A percentile compares a stretch with the other conserved stretches of the same genome.
Evolutionary conservation across 2,888 invertebrate genomes (phyloP).

Genomic region (Lapara coniferarum): DNA sequence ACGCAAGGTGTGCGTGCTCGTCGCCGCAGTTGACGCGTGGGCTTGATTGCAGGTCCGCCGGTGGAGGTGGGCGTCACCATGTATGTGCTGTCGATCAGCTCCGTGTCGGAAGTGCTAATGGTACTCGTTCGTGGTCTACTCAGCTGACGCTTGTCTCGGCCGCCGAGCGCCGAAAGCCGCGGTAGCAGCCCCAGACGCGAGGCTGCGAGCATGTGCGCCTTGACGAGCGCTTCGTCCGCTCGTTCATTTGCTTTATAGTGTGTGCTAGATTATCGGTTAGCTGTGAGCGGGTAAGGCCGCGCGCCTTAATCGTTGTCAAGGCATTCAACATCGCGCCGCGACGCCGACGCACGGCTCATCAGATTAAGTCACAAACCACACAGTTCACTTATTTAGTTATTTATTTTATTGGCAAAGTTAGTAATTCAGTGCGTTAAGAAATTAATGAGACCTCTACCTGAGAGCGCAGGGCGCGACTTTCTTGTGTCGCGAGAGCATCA

Average conservation of each 20-base stretch:
- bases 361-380: background rate
- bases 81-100: constrained; percentile 99
- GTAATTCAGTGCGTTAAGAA: no score
- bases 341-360: constrained; percentile 2
- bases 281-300: constrained; percentile 8
- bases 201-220: constrained; percentile 79
- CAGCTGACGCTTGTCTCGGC: constrained; percentile 67
- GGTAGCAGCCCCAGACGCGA: constrained; percentile 80
- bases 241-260: constrained; percentile 50
- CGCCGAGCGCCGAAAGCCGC: constrained; percentile 53
- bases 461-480: no score
- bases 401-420: background rate
- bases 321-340: background rate
- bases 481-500: background rate
- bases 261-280: constrained; percentile 29
- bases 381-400: background rate
- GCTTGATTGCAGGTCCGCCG: constrained; percentile 94
- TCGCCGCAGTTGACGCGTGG: constrained; percentile 32
- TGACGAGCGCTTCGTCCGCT: constrained; percentile 42
- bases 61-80: constrained; percentile 99
- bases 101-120: constrained; percentile 99
- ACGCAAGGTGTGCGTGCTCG: constrained; percentile 34
- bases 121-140: constrained; percentile 88
- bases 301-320: background rate
- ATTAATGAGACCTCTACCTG: no score